phyloP scores from a whole-genome alignment of 1,140 invertebrate species.

The Platyscapa corneri region DNA sequence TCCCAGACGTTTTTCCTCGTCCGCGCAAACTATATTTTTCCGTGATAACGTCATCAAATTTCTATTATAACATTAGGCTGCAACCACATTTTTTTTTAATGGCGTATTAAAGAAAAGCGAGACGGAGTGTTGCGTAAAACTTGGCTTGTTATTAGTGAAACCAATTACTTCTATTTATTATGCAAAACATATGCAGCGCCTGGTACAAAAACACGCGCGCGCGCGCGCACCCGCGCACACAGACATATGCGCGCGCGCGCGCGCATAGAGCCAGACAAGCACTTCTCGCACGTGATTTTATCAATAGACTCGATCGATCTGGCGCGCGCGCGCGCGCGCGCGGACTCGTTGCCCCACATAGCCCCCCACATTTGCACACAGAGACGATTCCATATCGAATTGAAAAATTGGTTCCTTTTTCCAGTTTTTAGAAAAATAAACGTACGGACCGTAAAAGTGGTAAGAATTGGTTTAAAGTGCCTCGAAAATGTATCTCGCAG shows the following conservation, averaged over 20 bases:
- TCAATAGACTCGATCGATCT: slow-evolving; percentile 27
- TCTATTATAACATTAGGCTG: background rate
- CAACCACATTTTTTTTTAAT: background rate
- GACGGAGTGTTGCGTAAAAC: slow-evolving; percentile 23
- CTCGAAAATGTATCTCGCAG: too few relatives aligned
- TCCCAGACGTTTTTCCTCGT: too few relatives aligned
- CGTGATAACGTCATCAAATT: slow-evolving; percentile 1
- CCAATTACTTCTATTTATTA: slow-evolving; percentile 52
- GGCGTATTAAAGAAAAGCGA: slow-evolving; percentile 20
- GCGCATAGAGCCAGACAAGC: too few relatives aligned
- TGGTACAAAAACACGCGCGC: slow-evolving; percentile 19
- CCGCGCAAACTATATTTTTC: background rate
- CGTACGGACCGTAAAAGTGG: too few relatives aligned
- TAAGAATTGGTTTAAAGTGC: too few relatives aligned
- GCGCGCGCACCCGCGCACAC: slow-evolving; percentile 1
- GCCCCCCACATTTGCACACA: background rate
- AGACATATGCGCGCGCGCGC: background rate
- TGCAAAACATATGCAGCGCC: slow-evolving; percentile 45
- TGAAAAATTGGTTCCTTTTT: background rate
- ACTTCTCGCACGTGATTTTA: slow-evolving; percentile 35
- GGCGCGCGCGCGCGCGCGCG: background rate
- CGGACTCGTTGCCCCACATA: slow-evolving; percentile 35
- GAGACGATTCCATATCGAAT: background rate
- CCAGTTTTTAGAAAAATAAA: too few relatives aligned
- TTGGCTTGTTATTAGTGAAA: slow-evolving; percentile 39